Evolutionary conservation across 1,140 invertebrate species (phyloP).

Genomic region (Drosophila murphyi): DNA sequence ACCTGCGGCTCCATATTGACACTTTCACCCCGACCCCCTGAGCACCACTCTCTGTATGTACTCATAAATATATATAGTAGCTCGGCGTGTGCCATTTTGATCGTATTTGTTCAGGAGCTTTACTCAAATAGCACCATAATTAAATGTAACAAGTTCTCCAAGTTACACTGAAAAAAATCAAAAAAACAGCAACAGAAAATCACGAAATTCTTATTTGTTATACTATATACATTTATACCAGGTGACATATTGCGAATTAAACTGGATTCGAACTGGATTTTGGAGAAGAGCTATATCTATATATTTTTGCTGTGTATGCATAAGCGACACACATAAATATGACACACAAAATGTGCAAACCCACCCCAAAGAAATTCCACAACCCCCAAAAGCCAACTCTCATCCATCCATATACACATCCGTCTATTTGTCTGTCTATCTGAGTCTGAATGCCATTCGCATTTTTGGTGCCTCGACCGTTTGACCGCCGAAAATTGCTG

Average conservation of each 20-base stretch:
- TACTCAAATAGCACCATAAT: conserved; percentile 69
- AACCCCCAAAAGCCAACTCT: background rate
- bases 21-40: conserved; percentile 24
- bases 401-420: conserved; percentile 3
- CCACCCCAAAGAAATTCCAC: background rate
- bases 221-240: too few relatives aligned
- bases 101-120: conserved; percentile 60
- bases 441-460: background rate
- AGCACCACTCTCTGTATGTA: conserved; percentile 15
- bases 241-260: too few relatives aligned
- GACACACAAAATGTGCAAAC: background rate
- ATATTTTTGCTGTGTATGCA: background rate
- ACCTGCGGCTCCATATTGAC: conserved; percentile 78
- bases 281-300: too few relatives aligned
- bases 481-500: conserved; percentile 23
- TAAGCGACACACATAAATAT: conserved; percentile 8
- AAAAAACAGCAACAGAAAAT: too few relatives aligned
- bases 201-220: too few relatives aligned
- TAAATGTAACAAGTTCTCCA: conserved; percentile 68
- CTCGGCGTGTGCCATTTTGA: conserved; percentile 11
- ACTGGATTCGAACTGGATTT: too few relatives aligned
- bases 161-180: background rate
- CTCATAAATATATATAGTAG: background rate
- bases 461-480: conserved; percentile 10
- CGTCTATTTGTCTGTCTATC: background rate